These are phyloP conservation scores for Acanthosoma haemorrhoidale DNA, from an alignment of 2,888 invertebrate genomes.

Conservation along the genomic window DNA sequence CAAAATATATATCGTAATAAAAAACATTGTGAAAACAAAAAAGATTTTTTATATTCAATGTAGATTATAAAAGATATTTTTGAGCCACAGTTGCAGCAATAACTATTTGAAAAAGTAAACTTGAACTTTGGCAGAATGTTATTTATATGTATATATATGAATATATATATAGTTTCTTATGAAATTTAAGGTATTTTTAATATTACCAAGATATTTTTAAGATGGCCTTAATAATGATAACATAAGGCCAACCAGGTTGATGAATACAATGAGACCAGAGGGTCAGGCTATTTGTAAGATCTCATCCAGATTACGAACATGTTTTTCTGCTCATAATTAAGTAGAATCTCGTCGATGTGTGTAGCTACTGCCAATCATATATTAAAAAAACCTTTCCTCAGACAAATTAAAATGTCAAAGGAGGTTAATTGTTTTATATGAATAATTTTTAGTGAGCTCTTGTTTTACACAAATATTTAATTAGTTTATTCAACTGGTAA, in stretches of 20 bases:
- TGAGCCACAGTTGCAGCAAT: conserved; percentile 18
- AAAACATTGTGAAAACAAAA: conserved; percentile 9
- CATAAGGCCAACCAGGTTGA: background rate
- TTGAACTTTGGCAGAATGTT: conserved; percentile 23
- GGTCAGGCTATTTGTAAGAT: conserved; percentile 16
- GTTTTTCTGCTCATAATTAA: conserved; percentile 10
- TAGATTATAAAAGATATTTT: conserved; percentile 27
- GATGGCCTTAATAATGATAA: background rate
- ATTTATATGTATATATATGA: conserved; percentile 25
- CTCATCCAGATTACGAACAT: conserved; percentile 14
- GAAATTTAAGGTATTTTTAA: conserved; percentile 29
- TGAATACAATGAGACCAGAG: background rate
- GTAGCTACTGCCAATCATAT: background rate
- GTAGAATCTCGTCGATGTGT: conserved; percentile 6
- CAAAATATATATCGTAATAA: conserved; percentile 4
- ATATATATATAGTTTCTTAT: conserved; percentile 26
- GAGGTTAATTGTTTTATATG: background rate
- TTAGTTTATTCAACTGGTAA: background rate
- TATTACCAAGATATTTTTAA: conserved; percentile 29
- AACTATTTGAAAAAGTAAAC: conserved; percentile 20
- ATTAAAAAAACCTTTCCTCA: background rate
- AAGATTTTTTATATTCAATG: conserved; percentile 20
- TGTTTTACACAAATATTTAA: background rate
- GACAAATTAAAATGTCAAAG: background rate
- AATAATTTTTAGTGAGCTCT: background rate